These are phyloP conservation scores for Zaprionus kolodkinae DNA, from an alignment of 1,140 invertebrate genomes.

Conservation along the genomic window DNA sequence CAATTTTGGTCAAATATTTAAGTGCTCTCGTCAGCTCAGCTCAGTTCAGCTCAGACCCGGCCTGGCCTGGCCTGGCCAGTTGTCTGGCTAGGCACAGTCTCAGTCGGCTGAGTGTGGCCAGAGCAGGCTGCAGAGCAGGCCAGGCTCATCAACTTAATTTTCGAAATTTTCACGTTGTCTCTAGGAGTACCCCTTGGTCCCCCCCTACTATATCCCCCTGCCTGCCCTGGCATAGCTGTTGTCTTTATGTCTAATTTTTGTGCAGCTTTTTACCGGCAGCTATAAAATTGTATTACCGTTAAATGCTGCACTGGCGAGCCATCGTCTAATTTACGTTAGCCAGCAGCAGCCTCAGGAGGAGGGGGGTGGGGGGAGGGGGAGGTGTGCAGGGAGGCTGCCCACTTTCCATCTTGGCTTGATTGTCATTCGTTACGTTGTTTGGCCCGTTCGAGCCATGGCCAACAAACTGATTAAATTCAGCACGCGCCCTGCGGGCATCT, in stretches of 20 bases:
- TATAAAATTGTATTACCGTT: conserved; percentile 82
- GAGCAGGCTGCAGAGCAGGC: conserved; percentile 10
- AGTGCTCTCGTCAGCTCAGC: conserved; percentile 63
- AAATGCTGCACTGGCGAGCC: conserved; percentile 74
- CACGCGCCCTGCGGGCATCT: conserved; percentile 82
- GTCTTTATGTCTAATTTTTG: conserved; percentile 79
- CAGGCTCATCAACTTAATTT: conserved; percentile 78
- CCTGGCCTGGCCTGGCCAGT: background rate
- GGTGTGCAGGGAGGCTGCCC: too few species aligned
- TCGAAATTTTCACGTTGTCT: conserved; percentile 64
- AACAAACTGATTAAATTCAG: conserved; percentile 83
- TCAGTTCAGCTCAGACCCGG: background rate
- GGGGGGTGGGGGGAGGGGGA: background rate
- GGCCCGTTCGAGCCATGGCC: conserved; percentile 55
- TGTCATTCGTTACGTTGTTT: conserved; percentile 70
- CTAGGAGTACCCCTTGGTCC: background rate
- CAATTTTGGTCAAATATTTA: conserved; percentile 84
- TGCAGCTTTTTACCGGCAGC: conserved; percentile 77
- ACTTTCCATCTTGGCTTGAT: conserved; percentile 81
- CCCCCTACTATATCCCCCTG: background rate
- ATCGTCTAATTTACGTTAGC: conserved; percentile 80
- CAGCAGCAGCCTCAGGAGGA: conserved; percentile 45
- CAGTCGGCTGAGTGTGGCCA: conserved; percentile 15
- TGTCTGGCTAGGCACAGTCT: conserved; percentile 17
- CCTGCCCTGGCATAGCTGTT: conserved; percentile 36